Base-by-base conservation (phyloP, 1,140 invertebrate species). In the Euura lappo region DNA sequence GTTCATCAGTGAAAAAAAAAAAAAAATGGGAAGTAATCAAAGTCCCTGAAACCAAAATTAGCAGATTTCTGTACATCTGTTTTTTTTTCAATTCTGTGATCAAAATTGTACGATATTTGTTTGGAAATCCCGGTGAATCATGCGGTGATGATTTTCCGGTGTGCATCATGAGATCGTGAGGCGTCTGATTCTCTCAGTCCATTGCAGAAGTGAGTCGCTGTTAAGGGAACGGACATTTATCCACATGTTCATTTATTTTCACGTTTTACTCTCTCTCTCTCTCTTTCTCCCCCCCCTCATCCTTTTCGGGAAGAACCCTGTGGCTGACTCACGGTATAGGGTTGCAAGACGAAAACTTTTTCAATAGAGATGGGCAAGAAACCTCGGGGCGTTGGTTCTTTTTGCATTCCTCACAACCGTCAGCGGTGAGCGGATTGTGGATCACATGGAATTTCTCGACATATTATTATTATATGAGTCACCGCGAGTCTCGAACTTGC, bases 241-340 rank as follows among this genome's bases (percentile, higher is more conserved):
- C 42, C 51, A 47, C 42, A 45, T 69, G 46, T 69, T 70, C 43
- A 66, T 43, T 66, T 51, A 65, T 71, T 28, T 72, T 68, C 6
- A 45, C 6, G 45, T 13, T 51, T 69, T 74, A 43, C 45, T 51
- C 64, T 71, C 28, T 67, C 6, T 13, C 60, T 13, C 28, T n/a
- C 8, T 69, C 45, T 47, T 65, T 69, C 43, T 70, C 11, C 42
- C 28, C 43, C 10, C 28, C 28, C 4, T 7, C 8, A 8, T 46
- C 8, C 45, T 71, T 28, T 28, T 28, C 28, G 28, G 28, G 28
- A 28, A 28, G 28, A 28, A 6, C 51, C 10, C 51, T 8, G 10
- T n/a, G 51, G 13, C 51, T 60, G 51, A 60, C 13, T 60, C 51
- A 60, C 51, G 10, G 3, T 60, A 8, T 60, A 60, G 51, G 51